A percentile compares a stretch with the other conserved stretches of the same genome.
These are phyloP conservation scores for Telmatherina bonti DNA, from an alignment of 2,797 vertebrate genomes.

Conservation along the genomic window DNA sequence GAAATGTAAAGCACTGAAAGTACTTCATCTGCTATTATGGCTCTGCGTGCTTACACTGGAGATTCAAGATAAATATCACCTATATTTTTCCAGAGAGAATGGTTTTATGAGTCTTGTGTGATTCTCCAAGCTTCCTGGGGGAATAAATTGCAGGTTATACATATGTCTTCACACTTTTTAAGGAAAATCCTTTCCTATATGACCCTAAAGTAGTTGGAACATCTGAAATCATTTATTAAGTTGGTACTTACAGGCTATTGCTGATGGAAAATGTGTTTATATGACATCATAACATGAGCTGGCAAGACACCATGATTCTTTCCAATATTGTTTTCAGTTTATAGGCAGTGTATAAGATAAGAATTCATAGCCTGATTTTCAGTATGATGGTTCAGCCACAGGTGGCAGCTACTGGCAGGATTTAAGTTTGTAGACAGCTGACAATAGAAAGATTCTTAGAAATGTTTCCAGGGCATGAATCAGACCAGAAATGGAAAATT, in stretches of 20 bases:
- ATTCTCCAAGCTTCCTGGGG: neutral
- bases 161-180: neutral
- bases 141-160: neutral
- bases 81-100: neutral
- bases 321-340: neutral
- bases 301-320: neutral
- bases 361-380: neutral
- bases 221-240: neutral
- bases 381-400: neutral
- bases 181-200: neutral
- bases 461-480: neutral
- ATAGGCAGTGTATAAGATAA: neutral
- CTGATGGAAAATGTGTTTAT: neutral
- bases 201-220: neutral
- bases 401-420: neutral
- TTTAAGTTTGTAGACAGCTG: neutral
- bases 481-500: neutral
- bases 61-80: constrained; percentile 2
- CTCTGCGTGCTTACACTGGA: neutral
- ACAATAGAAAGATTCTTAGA: neutral
- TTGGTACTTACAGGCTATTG: neutral
- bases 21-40: neutral
- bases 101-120: neutral
- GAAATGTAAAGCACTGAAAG: constrained; percentile 6
- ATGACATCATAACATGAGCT: neutral